phyloP scores from a whole-genome alignment of 2,113 vertebrate genomes.

The Saguinus imperator region DNA sequence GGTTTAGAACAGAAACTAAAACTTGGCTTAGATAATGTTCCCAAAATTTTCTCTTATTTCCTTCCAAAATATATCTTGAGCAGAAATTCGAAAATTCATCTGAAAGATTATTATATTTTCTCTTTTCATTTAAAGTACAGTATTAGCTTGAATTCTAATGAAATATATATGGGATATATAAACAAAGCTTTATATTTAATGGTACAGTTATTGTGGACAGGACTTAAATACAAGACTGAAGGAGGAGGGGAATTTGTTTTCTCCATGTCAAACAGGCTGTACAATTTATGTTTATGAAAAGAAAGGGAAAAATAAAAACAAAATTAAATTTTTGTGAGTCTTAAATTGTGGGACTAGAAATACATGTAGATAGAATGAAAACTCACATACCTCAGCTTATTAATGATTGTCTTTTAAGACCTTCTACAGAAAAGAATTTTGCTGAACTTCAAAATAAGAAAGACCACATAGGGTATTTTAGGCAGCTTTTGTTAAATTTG shows the following conservation, averaged over 20 bases:
- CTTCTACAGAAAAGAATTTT: neutral
- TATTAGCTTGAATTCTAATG: conserved; percentile 21
- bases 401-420: conserved; percentile 22
- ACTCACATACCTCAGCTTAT: neutral
- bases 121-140: conserved; percentile 43
- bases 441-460: neutral
- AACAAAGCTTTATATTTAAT: conserved; percentile 46
- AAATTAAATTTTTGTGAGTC: neutral
- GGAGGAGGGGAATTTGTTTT: neutral
- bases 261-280: neutral
- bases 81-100: conserved; percentile 36
- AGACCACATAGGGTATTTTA: neutral
- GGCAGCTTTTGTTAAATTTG: neutral
- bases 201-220: neutral
- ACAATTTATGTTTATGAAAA: conserved; percentile 38
- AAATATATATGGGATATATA: conserved; percentile 33
- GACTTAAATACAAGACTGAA: conserved; percentile 21
- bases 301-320: conserved; percentile 4
- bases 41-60: conserved; percentile 30
- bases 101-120: conserved; percentile 15
- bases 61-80: conserved; percentile 47
- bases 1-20: conserved; percentile 4
- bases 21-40: conserved; percentile 50
- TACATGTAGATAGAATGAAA: neutral
- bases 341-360: neutral